Evolutionary conservation across 2,113 vertebrate genomes (phyloP), one percentile per base, ranked within the genome.

Genomic region (Anhinga rufa): DNA sequence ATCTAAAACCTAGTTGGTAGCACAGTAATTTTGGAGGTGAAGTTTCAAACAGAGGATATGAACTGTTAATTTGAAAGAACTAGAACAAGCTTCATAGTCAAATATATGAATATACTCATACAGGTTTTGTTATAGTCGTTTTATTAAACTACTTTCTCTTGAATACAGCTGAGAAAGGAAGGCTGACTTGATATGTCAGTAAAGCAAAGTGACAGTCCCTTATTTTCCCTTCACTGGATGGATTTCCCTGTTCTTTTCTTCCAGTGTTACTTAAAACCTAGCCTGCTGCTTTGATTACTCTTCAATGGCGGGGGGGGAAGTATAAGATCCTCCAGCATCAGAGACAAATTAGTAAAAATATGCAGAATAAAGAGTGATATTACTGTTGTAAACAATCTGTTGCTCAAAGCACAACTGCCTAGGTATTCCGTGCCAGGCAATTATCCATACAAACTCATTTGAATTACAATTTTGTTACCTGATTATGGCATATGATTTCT

Each of bases 401-500:
- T 83, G 64, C 42, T 77, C 46, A 81, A 90, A 64, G 15, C 26
- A 74, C 34, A 81, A 32, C 46, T 66, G 40, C 31, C 20, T 44
- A 61, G 9, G 42, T 57, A 36, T 29, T 68, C 24, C 48, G 10
- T 62, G 32, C 15, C 28, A 57, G 40, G 32, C 1, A 0, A 55
- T 68, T 42, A 68, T 32, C 29, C 34, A 34, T 9, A 76, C 4
- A 79, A 85, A 68, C 19, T 54, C 2, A 85, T 44, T 11, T 36
- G 36, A 82, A 71, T 68, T 20, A 29, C 13, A 84, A 68, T 46
- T 91, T 26, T 38, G 25, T 94, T 98, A 99, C 99, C 99, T 99
- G 98, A 81, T 97, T 97, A 86, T 96, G 95, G 79, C 97, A 95
- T 55, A 98, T 78, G 40, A 90, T 97, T 88, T 99, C 99, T 96